phyloP scores from a whole-genome alignment of 2,888 invertebrate species.

The Argyresthia goedartella region DNA sequence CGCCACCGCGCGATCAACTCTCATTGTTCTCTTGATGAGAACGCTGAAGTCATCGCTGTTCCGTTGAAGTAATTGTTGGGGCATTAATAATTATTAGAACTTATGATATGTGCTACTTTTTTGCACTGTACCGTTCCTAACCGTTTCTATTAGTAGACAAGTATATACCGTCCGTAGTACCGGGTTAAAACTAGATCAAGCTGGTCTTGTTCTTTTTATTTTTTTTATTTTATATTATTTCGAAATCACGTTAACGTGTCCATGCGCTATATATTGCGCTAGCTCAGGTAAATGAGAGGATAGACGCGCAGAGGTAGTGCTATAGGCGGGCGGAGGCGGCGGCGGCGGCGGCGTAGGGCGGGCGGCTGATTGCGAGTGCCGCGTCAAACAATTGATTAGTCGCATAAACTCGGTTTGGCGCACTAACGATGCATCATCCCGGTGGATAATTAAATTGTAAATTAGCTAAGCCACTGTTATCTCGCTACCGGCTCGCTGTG shows the following conservation, averaged over 20 bases:
- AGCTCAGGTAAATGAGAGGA: no score
- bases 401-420: slow-evolving; percentile 70
- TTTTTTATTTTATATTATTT: no score
- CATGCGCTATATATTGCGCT: no score
- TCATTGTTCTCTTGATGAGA: slow-evolving; percentile 58
- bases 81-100: no score
- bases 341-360: slow-evolving; percentile 20
- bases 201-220: no score
- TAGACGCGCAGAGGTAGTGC: no score
- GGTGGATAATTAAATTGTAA: slow-evolving; percentile 68
- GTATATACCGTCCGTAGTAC: no score
- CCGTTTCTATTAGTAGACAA: no score
- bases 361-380: slow-evolving; percentile 64
- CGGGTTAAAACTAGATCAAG: no score
- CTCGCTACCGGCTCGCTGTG: neutral
- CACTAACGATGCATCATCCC: slow-evolving; percentile 69
- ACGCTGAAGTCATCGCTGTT: slow-evolving; percentile 21
- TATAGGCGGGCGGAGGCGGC: slow-evolving; percentile 9
- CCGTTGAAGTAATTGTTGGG: neutral
- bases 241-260: no score
- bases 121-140: no score
- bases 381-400: slow-evolving; percentile 72
- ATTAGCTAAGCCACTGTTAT: slow-evolving; percentile 47
- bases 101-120: no score
- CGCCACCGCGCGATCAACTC: slow-evolving; percentile 27